Evolutionary conservation across 2,797 vertebrate genomes (phyloP).

Genomic region (Arvicola amphibius): DNA sequence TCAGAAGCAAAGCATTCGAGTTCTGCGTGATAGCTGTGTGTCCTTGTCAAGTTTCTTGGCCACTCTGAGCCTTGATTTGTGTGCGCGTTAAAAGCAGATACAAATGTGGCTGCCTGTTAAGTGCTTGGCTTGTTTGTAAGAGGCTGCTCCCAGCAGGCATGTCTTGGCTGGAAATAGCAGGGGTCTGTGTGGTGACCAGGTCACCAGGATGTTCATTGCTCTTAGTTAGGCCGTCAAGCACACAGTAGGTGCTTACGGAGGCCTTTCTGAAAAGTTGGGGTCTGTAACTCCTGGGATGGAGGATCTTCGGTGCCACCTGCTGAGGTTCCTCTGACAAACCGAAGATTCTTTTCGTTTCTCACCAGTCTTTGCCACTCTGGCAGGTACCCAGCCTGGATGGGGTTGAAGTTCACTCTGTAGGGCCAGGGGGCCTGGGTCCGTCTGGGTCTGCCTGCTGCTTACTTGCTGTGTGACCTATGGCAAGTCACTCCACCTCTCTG

Average conservation of each 20-base stretch:
- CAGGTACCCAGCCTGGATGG: neutral
- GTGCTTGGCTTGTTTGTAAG: neutral
- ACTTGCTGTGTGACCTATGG: neutral
- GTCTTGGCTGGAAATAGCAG: neutral
- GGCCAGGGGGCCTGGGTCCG: neutral
- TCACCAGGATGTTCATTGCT: neutral
- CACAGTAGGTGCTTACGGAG: neutral
- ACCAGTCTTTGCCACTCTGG: accelerated
- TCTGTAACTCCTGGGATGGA: neutral
- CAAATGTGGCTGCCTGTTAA: neutral
- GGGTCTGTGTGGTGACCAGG: neutral
- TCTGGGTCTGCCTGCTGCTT: neutral
- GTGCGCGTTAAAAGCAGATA: neutral
- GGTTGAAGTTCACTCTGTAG: neutral
- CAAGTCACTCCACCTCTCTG: neutral
- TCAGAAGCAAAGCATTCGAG: neutral
- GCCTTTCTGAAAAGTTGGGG: neutral
- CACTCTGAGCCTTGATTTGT: neutral
- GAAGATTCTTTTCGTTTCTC: neutral
- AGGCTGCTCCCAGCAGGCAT: neutral
- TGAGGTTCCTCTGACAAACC: neutral
- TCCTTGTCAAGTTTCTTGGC: neutral
- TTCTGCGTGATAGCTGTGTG: neutral
- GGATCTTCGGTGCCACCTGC: neutral
- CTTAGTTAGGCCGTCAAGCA: neutral